Conservation (phyloP, 2,113 vertebrate species). For the Gymnarchus niloticus region DNA sequence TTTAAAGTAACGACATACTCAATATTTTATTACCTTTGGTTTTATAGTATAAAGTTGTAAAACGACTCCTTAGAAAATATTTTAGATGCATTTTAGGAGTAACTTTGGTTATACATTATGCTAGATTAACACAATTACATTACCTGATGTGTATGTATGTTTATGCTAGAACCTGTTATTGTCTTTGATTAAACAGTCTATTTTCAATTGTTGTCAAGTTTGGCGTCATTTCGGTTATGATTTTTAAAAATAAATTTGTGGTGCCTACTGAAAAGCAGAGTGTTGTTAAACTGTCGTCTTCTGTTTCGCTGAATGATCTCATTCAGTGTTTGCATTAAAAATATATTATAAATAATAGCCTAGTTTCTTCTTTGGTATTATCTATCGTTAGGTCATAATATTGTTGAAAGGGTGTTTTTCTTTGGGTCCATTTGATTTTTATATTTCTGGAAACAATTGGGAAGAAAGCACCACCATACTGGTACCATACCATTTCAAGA, state of each 20-base stretch:
- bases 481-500: constrained; percentile 62
- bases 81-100: not conserved
- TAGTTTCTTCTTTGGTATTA: constrained; percentile 51
- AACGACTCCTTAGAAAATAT: constrained; percentile 10
- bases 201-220: not conserved
- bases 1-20: not conserved
- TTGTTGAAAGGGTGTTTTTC: constrained; percentile 36
- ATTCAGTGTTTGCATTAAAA: not conserved
- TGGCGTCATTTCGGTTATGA: not conserved
- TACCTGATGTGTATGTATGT: not conserved
- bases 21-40: not conserved
- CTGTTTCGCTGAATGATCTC: not conserved
- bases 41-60: not conserved
- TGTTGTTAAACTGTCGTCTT: not conserved
- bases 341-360: not conserved
- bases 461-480: constrained; percentile 88
- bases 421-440: constrained; percentile 57
- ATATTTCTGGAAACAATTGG: constrained; percentile 80
- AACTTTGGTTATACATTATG: not conserved
- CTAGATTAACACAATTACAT: not conserved
- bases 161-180: not conserved
- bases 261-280: not conserved
- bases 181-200: not conserved
- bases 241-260: not conserved
- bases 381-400: not conserved